Base-by-base conservation (phyloP, 2,113 vertebrate genomes). In the Empidonax alnorum region DNA sequence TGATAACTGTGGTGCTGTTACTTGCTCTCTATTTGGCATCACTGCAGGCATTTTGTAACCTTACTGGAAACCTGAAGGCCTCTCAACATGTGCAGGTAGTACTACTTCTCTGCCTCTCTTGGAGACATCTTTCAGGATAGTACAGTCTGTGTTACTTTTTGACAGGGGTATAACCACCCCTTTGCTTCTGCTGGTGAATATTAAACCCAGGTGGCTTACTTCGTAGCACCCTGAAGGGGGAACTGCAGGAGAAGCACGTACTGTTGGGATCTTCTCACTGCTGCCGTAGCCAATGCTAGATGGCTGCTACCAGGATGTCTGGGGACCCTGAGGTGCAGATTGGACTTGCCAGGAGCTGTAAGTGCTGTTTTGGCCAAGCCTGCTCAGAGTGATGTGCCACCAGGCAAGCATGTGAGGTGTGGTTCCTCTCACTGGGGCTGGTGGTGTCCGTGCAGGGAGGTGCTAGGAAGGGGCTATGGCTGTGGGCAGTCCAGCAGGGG, bases 191-290 rank as follows among this genome's bases (percentile, higher is more conserved):
- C 49, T 66, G 37, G 24, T 73, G 37, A 79, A n/a, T 83, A 58
- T 88, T 79, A 92, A 80, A 68, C 41, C 49, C 0, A 0, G 2
- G 24, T 52, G 19, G 37, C 66, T 80, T 65, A 85, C 41, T n/a
- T 46, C 12, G 1, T 7, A 18, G 37, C 18, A 62, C 21, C 47
- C 24, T 14, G 10, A 39, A 46, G 23, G 2, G 10, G 14, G 31
- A 61, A 76, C 18, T 1, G 1, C 3, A 2, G 28, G 71, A 50
- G n/a, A 22, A 81, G 72, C 0, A 0, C 23, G 63, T 8, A 1
- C 28, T 2, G 4, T 35, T 2, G 3, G 31, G 41, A 82, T 47
- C 7, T 23, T 41, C 61, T 61, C 73, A 18, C 14, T 2, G 2
- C 46, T 3, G 2, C n/a, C 46, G 35, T 39, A 3, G 2, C 33